A percentile compares a stretch with the other conserved stretches of the same genome.
phyloP scores from a whole-genome alignment of 1,140 invertebrate genomes.

The Drosophila guanche region DNA sequence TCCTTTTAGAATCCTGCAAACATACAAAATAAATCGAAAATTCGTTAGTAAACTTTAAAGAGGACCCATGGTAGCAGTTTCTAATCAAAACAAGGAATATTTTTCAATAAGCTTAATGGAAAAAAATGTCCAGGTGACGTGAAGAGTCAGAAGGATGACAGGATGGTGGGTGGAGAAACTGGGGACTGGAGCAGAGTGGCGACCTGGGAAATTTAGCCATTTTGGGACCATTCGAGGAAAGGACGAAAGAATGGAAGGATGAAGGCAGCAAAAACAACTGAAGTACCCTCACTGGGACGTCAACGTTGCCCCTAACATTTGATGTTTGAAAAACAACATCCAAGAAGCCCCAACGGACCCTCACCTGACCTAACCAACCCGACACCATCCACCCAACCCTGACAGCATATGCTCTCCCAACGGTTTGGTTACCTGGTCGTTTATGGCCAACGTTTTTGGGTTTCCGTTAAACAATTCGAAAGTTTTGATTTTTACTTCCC shows the following conservation, averaged over 20 bases:
- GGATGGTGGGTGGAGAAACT: not conserved
- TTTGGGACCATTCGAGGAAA: slow-evolving; percentile 28
- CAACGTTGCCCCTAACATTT: slow-evolving; percentile 49
- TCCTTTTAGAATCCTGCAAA: slow-evolving; percentile 68
- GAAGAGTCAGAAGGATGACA: slow-evolving; percentile 25
- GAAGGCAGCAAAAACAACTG: slow-evolving; percentile 47
- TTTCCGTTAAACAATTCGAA: slow-evolving; percentile 51
- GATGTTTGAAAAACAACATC: slow-evolving; percentile 57
- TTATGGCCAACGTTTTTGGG: slow-evolving; percentile 42
- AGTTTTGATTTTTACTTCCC: slow-evolving; percentile 1
- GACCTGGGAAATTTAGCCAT: slow-evolving; percentile 52
- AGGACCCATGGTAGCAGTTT: not conserved
- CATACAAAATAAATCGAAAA: not conserved
- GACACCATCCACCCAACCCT: not conserved
- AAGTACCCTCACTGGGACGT: slow-evolving; percentile 54
- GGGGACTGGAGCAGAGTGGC: slow-evolving; percentile 14
- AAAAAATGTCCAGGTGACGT: slow-evolving; percentile 35
- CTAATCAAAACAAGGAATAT: slow-evolving; percentile 45
- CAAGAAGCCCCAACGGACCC: slow-evolving; percentile 14
- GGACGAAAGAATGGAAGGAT: slow-evolving; percentile 25
- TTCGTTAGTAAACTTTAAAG: slow-evolving; percentile 26
- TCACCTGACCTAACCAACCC: not conserved
- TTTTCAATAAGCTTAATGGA: slow-evolving; percentile 62
- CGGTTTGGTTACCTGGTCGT: slow-evolving; percentile 51
- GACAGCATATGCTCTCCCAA: slow-evolving; percentile 2